Conservation (phyloP, 2,797 vertebrate genomes). For the Eulemur rubriventer region DNA sequence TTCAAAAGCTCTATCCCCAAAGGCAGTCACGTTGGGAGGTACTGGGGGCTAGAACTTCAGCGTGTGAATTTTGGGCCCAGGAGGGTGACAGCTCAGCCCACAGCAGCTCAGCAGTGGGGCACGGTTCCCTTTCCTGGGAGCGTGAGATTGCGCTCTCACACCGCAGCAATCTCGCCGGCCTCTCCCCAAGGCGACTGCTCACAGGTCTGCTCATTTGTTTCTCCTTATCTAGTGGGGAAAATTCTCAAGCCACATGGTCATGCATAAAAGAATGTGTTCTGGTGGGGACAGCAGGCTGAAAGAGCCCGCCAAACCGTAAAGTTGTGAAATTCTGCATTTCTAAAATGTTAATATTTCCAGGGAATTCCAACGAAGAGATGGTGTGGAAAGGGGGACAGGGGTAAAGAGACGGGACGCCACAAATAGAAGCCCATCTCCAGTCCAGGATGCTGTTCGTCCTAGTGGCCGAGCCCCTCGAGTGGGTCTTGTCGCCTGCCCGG, state of each 20-base stretch:
- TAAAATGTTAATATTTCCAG: neutral
- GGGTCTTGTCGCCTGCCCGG: rapidly evolving
- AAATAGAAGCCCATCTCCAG: neutral
- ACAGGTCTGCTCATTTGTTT: rapidly evolving
- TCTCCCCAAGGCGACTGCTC: neutral
- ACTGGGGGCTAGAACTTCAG: neutral
- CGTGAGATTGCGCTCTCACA: rapidly evolving
- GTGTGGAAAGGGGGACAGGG: neutral
- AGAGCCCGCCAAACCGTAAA: too few relatives aligned
- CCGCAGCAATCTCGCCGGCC: rapidly evolving
- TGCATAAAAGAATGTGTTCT: neutral
- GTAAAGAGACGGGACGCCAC: neutral
- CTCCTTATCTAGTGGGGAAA: neutral
- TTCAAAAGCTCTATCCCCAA: neutral
- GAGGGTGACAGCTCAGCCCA: neutral
- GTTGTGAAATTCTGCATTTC: neutral
- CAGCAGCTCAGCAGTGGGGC: neutral
- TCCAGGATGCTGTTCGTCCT: neutral
- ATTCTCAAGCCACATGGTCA: neutral
- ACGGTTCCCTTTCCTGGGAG: rapidly evolving
- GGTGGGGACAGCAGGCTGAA: neutral
- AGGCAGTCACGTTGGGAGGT: too few relatives aligned
- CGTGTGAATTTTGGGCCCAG: neutral
- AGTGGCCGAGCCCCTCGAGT: neutral
- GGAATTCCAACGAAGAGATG: neutral